Conservation (phyloP, 1,140 invertebrate genomes). For the Vanessa tameamea region DNA sequence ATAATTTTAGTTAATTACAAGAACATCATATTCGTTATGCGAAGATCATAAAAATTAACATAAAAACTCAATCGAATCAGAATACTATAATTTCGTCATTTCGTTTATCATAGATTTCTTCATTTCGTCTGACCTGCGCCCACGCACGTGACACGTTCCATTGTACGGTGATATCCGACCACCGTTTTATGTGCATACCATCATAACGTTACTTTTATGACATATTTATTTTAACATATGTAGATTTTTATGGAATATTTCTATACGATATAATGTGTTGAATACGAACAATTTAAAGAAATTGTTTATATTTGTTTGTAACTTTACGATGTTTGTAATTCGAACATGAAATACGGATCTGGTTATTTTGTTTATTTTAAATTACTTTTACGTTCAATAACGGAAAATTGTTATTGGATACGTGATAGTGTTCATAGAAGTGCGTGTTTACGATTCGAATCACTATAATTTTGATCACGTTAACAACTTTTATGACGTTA, state of each 20-base stretch:
- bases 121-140: constrained; percentile 32
- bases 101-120: constrained; percentile 7
- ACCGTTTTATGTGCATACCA: constrained; percentile 48
- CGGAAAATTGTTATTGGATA: not conserved
- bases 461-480: not conserved
- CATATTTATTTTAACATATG: constrained; percentile 39
- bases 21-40: constrained; percentile 13
- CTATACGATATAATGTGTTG: constrained; percentile 29
- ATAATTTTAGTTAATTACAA: not conserved
- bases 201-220: constrained; percentile 42
- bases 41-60: constrained; percentile 15
- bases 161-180: constrained; percentile 36
- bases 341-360: not conserved
- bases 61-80: constrained; percentile 13
- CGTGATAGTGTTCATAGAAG: not conserved
- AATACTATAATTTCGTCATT: constrained; percentile 12
- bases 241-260: constrained; percentile 30
- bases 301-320: not conserved
- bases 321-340: not conserved
- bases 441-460: constrained; percentile 13
- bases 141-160: constrained; percentile 37
- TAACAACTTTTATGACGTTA: not conserved
- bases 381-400: constrained; percentile 13
- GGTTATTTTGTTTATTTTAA: constrained; percentile 16
- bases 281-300: constrained; percentile 15